These are phyloP conservation scores for Okapia johnstoni DNA, from an alignment of 2,113 vertebrate genomes.

Conservation along the genomic window DNA sequence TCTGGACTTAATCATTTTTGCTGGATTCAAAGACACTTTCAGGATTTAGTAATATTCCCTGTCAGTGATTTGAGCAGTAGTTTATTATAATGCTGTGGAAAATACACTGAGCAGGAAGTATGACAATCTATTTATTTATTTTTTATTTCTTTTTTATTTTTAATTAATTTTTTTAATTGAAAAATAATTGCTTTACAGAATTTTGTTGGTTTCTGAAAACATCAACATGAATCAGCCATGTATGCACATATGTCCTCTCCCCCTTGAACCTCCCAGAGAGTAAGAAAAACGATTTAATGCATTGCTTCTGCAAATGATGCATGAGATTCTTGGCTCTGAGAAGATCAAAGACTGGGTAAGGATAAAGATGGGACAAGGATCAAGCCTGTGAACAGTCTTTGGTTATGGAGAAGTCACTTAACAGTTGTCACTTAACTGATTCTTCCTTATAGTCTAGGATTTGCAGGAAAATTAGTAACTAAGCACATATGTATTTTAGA, in stretches of 20 bases:
- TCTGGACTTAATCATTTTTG: not conserved
- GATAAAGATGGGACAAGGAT: not conserved
- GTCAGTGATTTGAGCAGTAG: not conserved
- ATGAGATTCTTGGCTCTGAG: not conserved
- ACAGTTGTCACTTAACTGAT: not conserved
- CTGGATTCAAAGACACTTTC: not conserved
- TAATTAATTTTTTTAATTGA: not conserved
- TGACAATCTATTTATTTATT: not conserved
- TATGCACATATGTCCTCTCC: not conserved
- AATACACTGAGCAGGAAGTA: not conserved
- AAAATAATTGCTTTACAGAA: not conserved
- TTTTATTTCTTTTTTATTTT: not conserved
- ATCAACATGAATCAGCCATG: not conserved
- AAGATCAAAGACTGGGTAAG: not conserved
- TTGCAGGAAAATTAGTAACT: not conserved
- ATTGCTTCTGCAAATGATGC: not conserved
- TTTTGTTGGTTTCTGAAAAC: not conserved
- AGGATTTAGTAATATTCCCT: not conserved
- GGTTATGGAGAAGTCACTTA: not conserved
- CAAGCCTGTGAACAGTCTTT: not conserved
- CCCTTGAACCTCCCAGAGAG: not conserved
- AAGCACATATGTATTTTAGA: not conserved
- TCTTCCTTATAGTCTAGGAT: not conserved
- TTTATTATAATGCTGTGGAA: slow-evolving; percentile 11
- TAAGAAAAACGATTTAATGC: not conserved